Percentiles rank a stretch among this genome's conserved stretches.
Conservation (phyloP, 35 echinoderm and acorn worm genomes). For the Lytechinus variegatus region DNA sequence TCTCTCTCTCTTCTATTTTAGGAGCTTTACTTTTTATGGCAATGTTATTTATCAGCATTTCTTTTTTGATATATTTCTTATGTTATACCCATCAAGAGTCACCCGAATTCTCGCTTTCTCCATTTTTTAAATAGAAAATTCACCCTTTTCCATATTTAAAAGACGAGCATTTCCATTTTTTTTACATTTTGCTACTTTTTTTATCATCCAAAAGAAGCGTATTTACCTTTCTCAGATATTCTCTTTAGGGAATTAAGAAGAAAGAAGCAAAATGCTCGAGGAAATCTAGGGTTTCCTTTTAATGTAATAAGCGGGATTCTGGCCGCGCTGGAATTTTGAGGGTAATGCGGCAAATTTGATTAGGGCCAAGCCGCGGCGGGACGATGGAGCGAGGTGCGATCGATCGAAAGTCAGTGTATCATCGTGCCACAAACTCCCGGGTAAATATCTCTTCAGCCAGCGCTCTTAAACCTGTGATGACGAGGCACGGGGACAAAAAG, state of each 20-base stretch:
- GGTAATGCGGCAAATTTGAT: conserved; percentile 52
- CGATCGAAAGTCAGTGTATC: conserved; percentile 45
- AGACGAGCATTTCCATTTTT: neutral
- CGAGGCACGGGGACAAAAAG: neutral
- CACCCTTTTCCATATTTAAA: neutral
- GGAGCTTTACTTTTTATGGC: neutral
- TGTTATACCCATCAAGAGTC: neutral
- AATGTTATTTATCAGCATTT: neutral
- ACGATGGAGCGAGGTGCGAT: conserved; percentile 8
- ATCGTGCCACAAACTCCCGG: neutral
- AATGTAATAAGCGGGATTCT: conserved; percentile 52
- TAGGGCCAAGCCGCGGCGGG: conserved; percentile 10
- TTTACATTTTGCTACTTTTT: neutral
- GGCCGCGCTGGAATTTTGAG: conserved; percentile 41
- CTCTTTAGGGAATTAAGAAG: conserved; percentile 39
- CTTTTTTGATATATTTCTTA: neutral
- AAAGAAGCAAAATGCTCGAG: conserved; percentile 39
- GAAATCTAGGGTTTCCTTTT: conserved; percentile 54
- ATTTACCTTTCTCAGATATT: conserved; percentile 41
- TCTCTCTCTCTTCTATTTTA: neutral
- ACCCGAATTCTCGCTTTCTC: neutral
- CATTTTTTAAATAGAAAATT: neutral
- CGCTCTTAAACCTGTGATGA: neutral
- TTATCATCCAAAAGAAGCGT: neutral
- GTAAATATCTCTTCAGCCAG: neutral